Base-by-base conservation (phyloP, 2,888 invertebrate species). In the Cheilosia vernalis region DNA sequence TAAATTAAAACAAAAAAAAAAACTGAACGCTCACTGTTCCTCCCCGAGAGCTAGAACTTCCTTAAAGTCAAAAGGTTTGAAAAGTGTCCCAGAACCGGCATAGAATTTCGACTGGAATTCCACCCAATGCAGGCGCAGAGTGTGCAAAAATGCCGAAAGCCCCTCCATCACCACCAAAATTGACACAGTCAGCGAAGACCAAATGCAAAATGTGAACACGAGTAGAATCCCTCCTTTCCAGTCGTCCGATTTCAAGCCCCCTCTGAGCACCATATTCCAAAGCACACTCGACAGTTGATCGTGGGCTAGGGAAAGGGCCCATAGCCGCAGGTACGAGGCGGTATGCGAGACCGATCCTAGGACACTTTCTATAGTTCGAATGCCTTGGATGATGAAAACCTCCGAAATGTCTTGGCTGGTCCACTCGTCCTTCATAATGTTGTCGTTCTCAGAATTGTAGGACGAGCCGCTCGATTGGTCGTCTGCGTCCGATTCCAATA, bases 151-250 rank as follows among this genome's bases (percentile, higher is more conserved):
- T 37, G 99, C 99, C n/a, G 99, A 99, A 10, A 99, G 94, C 0
- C 99, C 99, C 93, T 99, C 99, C 99, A 99, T 99, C 90, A 99
- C 94, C 87, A 99, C 97, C 76, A 99, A 94, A 91, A 99, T 98
- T 89, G 97, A 96, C 61, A 99, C 93, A 0, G 99, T 99, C 87
- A 99, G 94, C 27, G 95, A 93, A 64, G 97, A 95, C 98, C 99
- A 99, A 90, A 96, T 94, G 77, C 95, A 95, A 93, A 99, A 99
- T 53, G 97, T 94, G 19, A 95, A 92, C 93, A 95, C 97, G 64
- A 98, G 93, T 74, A 96, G 93, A 61, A 97, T 93, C 44, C 95
- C 96, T 60, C 96, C 97, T 56, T 94, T 90, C 37, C 58, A 87
- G 5, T 95, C 96, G 93, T 89, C 94, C 0, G 37, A 93, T 70